Percentiles rank a stretch among this genome's conserved stretches.
phyloP scores from a whole-genome alignment of 2,888 invertebrate species.

The Diplolepis rosae region DNA sequence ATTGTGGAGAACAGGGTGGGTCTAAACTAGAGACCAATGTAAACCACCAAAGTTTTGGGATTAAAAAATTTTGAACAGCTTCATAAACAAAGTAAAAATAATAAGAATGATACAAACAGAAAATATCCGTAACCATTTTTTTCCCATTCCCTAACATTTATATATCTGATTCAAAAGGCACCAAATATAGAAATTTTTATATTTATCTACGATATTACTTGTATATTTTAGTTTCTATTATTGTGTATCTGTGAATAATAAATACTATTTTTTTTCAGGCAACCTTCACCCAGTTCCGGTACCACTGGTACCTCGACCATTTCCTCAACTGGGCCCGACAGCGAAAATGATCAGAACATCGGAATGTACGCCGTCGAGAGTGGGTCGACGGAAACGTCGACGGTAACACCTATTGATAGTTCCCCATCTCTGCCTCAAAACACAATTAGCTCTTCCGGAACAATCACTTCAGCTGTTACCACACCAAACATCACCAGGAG shows the following conservation, averaged over 20 bases:
- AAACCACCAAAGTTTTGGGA: no score
- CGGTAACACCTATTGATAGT: constrained; percentile 55
- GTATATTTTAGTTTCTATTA: no score
- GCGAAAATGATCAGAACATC: constrained; percentile 61
- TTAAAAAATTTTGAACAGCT: no score
- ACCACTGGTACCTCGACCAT: constrained; percentile 69
- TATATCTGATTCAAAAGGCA: no score
- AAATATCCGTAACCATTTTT: no score
- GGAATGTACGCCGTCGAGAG: constrained; percentile 65
- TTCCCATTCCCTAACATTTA: no score
- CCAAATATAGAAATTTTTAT: no score
- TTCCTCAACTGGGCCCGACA: constrained; percentile 64
- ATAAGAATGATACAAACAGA: no score
- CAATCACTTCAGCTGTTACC: constrained; percentile 38
- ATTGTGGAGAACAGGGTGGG: neutral
- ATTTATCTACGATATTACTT: no score
- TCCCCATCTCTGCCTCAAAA: constrained; percentile 48
- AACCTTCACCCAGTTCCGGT: constrained; percentile 72
- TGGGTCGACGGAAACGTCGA: constrained; percentile 53
- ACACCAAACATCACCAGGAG: constrained; percentile 62
- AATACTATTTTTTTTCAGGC: constrained; percentile 64
- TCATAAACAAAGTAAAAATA: no score
- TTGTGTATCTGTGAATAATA: no score
- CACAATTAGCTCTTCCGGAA: constrained; percentile 33
- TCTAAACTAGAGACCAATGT: no score